Evolutionary conservation across 2,797 vertebrate species (phyloP).

Genomic region (Lepilemur septentrionalis): DNA sequence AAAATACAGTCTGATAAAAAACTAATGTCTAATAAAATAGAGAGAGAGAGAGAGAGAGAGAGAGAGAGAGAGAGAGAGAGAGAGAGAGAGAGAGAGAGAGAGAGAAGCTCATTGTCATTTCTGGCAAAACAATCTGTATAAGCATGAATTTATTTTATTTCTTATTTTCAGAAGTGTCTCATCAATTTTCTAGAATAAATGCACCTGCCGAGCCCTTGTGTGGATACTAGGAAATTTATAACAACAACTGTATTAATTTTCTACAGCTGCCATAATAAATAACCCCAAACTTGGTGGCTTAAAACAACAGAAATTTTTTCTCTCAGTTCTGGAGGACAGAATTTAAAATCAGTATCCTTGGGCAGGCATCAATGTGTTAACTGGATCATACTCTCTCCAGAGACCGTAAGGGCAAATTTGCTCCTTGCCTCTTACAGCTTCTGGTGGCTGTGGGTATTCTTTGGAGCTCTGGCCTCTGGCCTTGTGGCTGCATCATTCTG

Average conservation of each 20-base stretch:
- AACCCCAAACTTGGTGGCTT: background rate
- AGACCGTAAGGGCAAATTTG: background rate
- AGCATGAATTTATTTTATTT: background rate
- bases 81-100: too few relatives aligned
- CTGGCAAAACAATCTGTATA: background rate
- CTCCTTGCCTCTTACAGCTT: background rate
- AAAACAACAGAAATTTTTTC: conserved; percentile 24
- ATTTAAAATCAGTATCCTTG: conserved; percentile 8
- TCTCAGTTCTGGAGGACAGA: background rate
- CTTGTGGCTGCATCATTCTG: background rate
- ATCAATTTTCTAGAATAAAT: conserved; percentile 45
- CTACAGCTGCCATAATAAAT: conserved; percentile 28
- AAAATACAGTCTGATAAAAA: too few relatives aligned
- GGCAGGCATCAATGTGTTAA: background rate
- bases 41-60: too few relatives aligned
- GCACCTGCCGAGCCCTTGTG: background rate
- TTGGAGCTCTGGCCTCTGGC: background rate
- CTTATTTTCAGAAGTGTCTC: background rate
- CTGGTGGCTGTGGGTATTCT: background rate
- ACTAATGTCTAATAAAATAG: too few relatives aligned
- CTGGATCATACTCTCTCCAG: background rate
- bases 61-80: too few relatives aligned
- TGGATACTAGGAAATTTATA: conserved; percentile 42
- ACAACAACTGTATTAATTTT: conserved; percentile 47
- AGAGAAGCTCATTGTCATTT: background rate